A percentile compares a stretch with the other conserved stretches of the same genome.
Conservation (phyloP, 2,888 invertebrate species). For the Leptopterna dolabrata region DNA sequence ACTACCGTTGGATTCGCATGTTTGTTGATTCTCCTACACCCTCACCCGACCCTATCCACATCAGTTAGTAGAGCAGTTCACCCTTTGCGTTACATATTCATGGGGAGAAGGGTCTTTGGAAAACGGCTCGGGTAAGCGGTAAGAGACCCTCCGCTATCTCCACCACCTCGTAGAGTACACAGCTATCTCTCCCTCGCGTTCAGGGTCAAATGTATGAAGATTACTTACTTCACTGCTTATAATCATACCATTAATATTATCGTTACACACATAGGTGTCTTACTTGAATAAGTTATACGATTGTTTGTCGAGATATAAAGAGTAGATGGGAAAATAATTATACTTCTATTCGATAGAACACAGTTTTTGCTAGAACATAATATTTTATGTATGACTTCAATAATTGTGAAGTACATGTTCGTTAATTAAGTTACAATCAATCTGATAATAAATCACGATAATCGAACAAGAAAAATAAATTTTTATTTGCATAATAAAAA, state of each 20-base stretch:
- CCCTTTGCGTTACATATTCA: neutral
- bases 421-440: too few species aligned
- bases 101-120: neutral
- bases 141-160: neutral
- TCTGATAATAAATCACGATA: too few species aligned
- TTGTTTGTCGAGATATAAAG: too few species aligned
- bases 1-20: neutral
- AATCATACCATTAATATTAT: neutral
- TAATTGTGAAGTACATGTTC: too few species aligned
- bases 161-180: neutral
- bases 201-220: neutral
- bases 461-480: too few species aligned
- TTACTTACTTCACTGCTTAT: neutral
- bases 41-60: neutral
- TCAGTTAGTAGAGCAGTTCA: neutral
- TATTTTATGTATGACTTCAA: too few species aligned
- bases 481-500: too few species aligned
- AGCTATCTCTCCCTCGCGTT: neutral
- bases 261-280: too few species aligned
- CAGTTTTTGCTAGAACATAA: too few species aligned
- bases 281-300: too few species aligned
- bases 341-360: too few species aligned
- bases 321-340: too few species aligned
- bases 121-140: neutral
- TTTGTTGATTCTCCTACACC: neutral